These are phyloP conservation scores for Rhimphoctona megacephalus DNA, from an alignment of 2,888 invertebrate genomes.

Conservation along the genomic window DNA sequence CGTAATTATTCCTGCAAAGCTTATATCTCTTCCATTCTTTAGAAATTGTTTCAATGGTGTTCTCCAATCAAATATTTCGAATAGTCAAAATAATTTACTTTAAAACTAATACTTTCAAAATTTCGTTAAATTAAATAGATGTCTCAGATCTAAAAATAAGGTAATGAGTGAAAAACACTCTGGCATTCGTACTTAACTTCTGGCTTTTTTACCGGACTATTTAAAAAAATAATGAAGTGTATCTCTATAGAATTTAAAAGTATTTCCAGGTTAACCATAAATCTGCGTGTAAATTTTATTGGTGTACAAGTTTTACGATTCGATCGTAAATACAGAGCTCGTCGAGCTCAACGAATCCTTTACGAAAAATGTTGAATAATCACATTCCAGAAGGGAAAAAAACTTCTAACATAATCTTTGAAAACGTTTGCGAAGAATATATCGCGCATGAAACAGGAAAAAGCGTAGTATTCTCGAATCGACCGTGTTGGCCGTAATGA, in stretches of 20 bases:
- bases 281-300: background rate
- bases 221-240: background rate
- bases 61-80: background rate
- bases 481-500: conserved; percentile 49
- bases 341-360: background rate
- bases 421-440: conserved; percentile 34
- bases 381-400: background rate
- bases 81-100: background rate
- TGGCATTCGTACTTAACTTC: background rate
- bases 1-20: background rate
- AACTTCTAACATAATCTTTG: background rate
- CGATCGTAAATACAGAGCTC: background rate
- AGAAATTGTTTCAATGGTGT: background rate
- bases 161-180: background rate
- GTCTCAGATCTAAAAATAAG: background rate
- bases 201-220: background rate
- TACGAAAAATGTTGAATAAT: conserved; percentile 28
- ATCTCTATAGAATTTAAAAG: background rate
- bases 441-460: conserved; percentile 45
- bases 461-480: conserved; percentile 43
- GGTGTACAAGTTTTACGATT: background rate
- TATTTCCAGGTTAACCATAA: background rate
- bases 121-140: background rate
- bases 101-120: background rate
- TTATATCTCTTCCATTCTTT: background rate